phyloP scores from a whole-genome alignment of 2,888 invertebrate genomes.

The Sialis lutaria region DNA sequence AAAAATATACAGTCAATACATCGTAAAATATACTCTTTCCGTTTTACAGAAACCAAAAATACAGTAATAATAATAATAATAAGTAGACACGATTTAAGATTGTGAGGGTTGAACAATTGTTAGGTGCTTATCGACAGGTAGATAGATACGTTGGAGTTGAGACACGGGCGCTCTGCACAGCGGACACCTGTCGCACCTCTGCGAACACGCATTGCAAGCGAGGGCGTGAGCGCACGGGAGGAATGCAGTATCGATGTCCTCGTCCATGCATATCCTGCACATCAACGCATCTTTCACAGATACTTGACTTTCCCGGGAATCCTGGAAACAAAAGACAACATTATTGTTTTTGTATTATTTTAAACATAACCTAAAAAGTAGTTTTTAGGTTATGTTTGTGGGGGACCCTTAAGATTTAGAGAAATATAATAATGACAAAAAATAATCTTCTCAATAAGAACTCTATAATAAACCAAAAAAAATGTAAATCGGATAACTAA shows the following conservation, averaged over 20 bases:
- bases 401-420: no score
- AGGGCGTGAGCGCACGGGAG: conserved; percentile 80
- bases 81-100: no score
- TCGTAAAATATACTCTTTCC: no score
- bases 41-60: no score
- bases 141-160: conserved; percentile 50
- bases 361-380: neutral
- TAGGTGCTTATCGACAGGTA: conserved; percentile 33
- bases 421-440: no score
- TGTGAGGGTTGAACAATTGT: neutral
- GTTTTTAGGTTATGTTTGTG: no score
- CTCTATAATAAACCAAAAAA: no score
- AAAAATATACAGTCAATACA: no score
- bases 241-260: conserved; percentile 63
- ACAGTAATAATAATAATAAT: no score
- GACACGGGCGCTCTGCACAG: conserved; percentile 55
- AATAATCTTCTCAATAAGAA: no score
- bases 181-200: conserved; percentile 55
- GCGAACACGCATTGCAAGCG: conserved; percentile 62
- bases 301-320: conserved; percentile 33
- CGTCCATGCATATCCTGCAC: conserved; percentile 80
- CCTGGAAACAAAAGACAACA: conserved; percentile 21
- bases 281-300: conserved; percentile 50
- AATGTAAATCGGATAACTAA: no score
- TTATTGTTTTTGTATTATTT: neutral